phyloP scores from a whole-genome alignment of 2,888 invertebrate genomes.

The Osmoderma eremita region DNA sequence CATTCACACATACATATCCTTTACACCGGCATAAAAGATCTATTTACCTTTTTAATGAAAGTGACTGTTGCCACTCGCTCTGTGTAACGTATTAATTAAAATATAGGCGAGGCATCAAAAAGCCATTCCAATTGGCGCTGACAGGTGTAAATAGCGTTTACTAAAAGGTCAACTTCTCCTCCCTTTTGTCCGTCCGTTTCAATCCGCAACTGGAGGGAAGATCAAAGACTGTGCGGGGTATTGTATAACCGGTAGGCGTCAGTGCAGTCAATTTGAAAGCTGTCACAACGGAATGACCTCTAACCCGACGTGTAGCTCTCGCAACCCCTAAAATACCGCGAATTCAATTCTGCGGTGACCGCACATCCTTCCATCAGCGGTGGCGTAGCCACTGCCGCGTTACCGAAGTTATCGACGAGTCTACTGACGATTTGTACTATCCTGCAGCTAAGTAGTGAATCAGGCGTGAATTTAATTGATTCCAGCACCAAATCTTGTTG shows the following conservation, averaged over 20 bases:
- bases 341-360: slow-evolving; percentile 13
- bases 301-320: not conserved
- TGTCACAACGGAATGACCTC: slow-evolving; percentile 7
- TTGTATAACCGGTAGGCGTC: slow-evolving; percentile 3
- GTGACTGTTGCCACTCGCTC: not conserved
- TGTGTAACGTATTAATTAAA: not conserved
- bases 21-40: no score
- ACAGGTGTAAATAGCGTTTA: slow-evolving; percentile 12
- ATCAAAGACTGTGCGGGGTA: slow-evolving; percentile 12
- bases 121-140: not conserved
- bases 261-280: not conserved
- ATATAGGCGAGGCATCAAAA: not conserved
- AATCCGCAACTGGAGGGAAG: not conserved
- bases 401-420: no score
- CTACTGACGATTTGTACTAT: no score
- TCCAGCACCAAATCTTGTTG: no score
- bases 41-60: no score
- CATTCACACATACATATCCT: no score
- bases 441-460: no score
- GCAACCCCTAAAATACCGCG: slow-evolving; percentile 11
- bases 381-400: no score
- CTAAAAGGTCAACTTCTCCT: not conserved
- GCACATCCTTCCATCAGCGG: not conserved
- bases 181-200: not conserved
- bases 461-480: no score